Conservation (phyloP, 1,140 invertebrate genomes). For the Trinorchestia longiramus region DNA sequence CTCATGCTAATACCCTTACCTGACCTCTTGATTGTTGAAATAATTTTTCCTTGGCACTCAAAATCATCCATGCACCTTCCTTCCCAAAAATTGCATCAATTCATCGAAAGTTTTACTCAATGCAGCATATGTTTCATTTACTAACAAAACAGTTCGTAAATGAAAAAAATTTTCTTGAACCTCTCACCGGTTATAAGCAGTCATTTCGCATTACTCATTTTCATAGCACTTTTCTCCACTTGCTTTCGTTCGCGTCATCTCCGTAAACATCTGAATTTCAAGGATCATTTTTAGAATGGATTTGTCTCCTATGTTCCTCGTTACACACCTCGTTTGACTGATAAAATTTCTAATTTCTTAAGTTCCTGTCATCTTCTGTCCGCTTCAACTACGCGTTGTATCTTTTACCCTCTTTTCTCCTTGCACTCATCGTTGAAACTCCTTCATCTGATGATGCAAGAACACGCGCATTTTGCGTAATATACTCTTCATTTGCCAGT, state of each 20-base stretch:
- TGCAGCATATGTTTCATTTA: too few relatives aligned
- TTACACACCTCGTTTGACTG: background rate
- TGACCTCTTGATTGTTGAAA: background rate
- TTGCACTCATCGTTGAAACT: background rate
- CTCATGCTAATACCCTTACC: background rate
- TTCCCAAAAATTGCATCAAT: background rate
- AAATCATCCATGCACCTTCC: background rate
- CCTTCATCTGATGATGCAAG: background rate
- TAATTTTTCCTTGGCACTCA: background rate
- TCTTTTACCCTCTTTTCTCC: background rate
- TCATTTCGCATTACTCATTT: background rate
- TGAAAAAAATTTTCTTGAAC: background rate
- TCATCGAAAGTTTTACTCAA: background rate
- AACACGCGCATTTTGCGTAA: background rate
- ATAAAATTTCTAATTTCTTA: background rate
- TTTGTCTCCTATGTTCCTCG: background rate
- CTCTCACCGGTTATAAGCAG: background rate
- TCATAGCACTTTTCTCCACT: background rate
- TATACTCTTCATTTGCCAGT: slow-evolving; percentile 7
- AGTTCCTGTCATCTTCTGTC: background rate
- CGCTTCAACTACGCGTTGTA: background rate
- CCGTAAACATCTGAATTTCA: background rate
- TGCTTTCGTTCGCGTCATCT: background rate
- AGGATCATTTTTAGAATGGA: background rate
- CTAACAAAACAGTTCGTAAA: background rate